Evolutionary conservation across 2,888 invertebrate genomes (phyloP).

Genomic region (Eupithecia centaureata): DNA sequence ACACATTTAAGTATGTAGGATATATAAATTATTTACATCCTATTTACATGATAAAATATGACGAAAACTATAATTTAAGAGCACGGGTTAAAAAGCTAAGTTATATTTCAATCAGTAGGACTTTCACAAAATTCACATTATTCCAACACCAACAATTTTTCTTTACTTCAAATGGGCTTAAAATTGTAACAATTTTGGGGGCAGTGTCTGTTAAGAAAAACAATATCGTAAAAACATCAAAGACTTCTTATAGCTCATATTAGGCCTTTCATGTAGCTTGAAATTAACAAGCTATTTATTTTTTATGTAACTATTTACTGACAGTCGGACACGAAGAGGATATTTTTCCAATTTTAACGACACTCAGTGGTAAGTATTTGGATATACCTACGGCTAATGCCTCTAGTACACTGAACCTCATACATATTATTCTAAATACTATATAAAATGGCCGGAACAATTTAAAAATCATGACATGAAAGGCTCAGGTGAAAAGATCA

Average conservation of each 20-base stretch:
- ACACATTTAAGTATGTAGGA: slow-evolving; percentile 65
- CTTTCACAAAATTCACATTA: background rate
- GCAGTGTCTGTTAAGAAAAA: background rate
- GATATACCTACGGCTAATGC: slow-evolving; percentile 19
- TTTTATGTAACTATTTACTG: background rate
- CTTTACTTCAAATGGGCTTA: background rate
- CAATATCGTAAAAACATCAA: background rate
- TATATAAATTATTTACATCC: slow-evolving; percentile 65
- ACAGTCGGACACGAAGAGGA: background rate
- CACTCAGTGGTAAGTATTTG: slow-evolving; percentile 4
- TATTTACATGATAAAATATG: slow-evolving; percentile 66
- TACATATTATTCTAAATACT: slow-evolving; percentile 65
- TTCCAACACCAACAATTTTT: background rate
- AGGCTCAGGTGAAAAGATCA: slow-evolving; percentile 21
- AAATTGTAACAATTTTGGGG: background rate
- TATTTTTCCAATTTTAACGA: slow-evolving; percentile 1
- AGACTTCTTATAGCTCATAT: background rate
- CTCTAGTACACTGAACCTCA: slow-evolving; percentile 6
- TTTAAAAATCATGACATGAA: slow-evolving; percentile 66
- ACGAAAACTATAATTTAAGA: slow-evolving; percentile 32
- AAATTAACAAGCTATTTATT: background rate
- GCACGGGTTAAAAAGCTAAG: slow-evolving; percentile 3
- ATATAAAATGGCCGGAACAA: slow-evolving; percentile 81
- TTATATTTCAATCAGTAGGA: slow-evolving; percentile 8
- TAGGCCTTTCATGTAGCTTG: slow-evolving; percentile 2